Percentiles rank a stretch among this genome's conserved stretches.
Conservation (phyloP, 1,140 invertebrate genomes). For the Elysia chlorotica region DNA sequence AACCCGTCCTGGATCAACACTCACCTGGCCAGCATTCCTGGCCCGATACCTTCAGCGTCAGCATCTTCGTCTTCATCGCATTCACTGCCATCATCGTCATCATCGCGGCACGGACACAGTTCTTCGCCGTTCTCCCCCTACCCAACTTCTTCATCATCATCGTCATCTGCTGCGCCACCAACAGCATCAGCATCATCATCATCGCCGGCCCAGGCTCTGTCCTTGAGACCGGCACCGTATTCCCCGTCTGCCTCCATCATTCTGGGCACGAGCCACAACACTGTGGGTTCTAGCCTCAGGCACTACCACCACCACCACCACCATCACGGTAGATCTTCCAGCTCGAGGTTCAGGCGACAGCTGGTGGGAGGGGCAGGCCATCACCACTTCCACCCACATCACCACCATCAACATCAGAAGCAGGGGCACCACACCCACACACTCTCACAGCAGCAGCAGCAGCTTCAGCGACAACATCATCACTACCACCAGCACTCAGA, state of each 20-base stretch:
- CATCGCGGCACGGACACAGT: background rate
- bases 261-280: too few species aligned
- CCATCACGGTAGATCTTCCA: too few species aligned
- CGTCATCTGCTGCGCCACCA: conserved; percentile 2
- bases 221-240: conserved; percentile 9
- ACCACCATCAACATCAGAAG: background rate
- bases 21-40: conserved; percentile 39
- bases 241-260: conserved; percentile 12
- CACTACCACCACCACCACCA: background rate
- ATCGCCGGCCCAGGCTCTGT: conserved; percentile 2
- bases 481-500: too few species aligned
- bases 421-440: background rate
- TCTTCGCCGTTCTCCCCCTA: background rate
- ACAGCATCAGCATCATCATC: background rate
- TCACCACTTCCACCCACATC: background rate
- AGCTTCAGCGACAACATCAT: too few species aligned
- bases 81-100: background rate
- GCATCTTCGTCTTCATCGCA: background rate
- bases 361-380: background rate
- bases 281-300: background rate
- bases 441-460: too few species aligned
- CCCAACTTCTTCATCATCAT: background rate
- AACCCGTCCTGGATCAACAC: conserved; percentile 31
- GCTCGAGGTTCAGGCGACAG: too few species aligned
- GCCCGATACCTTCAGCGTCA: background rate